Evolutionary conservation across 2,888 invertebrate species (phyloP).

Genomic region (Disparrhopalites patrizii): DNA sequence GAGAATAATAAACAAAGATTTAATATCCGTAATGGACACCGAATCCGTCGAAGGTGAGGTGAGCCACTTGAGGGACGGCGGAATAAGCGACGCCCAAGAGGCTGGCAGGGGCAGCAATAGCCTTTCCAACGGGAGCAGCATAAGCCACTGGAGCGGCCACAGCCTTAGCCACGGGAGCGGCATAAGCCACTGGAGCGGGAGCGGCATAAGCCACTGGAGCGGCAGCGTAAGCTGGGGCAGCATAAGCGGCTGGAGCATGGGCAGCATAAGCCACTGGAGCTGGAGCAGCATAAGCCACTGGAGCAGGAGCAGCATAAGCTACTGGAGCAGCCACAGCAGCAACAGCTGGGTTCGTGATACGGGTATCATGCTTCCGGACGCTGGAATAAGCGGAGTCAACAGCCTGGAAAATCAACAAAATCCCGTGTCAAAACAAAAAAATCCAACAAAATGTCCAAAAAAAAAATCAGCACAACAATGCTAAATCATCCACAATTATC

Average conservation of each 20-base stretch:
- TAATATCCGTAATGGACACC: constrained; percentile 27
- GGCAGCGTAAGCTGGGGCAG: constrained; percentile 14
- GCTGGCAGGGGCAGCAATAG: constrained; percentile 15
- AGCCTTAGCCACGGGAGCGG: constrained; percentile 20
- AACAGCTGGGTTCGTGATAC: constrained; percentile 42
- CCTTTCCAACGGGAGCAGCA: constrained; percentile 18
- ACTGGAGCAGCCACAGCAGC: constrained; percentile 9
- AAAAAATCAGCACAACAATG: too few relatives aligned
- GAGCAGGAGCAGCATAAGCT: constrained; percentile 14
- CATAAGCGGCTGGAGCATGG: constrained; percentile 18
- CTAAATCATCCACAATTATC: too few relatives aligned
- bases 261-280: constrained; percentile 18
- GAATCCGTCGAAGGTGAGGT: constrained; percentile 29
- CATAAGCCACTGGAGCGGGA: constrained; percentile 15
- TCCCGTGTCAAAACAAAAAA: not conserved
- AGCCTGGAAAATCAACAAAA: constrained; percentile 11
- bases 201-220: constrained; percentile 20
- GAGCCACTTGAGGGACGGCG: constrained; percentile 26
- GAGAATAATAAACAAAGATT: not conserved
- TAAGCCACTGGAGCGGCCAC: constrained; percentile 22
- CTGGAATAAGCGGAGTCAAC: constrained; percentile 39
- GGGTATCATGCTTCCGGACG: constrained; percentile 41
- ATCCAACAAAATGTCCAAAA: too few relatives aligned
- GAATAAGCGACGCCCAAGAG: constrained; percentile 23
- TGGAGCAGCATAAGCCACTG: constrained; percentile 12